Conservation (phyloP, 1,140 invertebrate genomes). For the Branchinecta lindahli region DNA sequence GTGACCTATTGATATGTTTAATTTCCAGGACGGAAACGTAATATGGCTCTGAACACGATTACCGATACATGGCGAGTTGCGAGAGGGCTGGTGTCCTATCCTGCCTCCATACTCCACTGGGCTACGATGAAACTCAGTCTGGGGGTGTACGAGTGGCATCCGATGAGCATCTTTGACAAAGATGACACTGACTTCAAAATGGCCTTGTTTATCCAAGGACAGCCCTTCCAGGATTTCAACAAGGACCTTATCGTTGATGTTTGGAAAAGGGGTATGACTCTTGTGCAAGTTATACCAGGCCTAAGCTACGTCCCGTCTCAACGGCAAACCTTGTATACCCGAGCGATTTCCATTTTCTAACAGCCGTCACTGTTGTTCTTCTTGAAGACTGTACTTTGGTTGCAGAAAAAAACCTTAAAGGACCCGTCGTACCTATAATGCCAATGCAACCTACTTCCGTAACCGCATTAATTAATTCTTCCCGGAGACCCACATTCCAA, state of each 20-base stretch:
- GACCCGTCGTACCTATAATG: too few relatives aligned
- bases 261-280: constrained; percentile 19
- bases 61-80: constrained; percentile 15
- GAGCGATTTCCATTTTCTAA: too few relatives aligned
- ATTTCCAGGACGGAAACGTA: background rate
- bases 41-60: constrained; percentile 16
- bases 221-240: constrained; percentile 13
- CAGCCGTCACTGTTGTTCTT: too few relatives aligned
- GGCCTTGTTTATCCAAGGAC: constrained; percentile 16
- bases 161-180: constrained; percentile 14
- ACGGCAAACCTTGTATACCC: too few relatives aligned
- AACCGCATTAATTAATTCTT: too few relatives aligned
- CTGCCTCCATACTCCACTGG: constrained; percentile 17
- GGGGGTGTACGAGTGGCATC: constrained; percentile 19
- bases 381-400: too few relatives aligned
- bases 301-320: background rate
- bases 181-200: constrained; percentile 15
- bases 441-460: too few relatives aligned
- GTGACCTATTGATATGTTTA: background rate
- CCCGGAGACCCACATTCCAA: too few relatives aligned
- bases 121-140: constrained; percentile 16
- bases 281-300: background rate
- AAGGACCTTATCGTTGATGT: constrained; percentile 14
- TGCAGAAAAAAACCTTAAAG: too few relatives aligned
- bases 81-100: constrained; percentile 12